These are phyloP conservation scores for Cerastis rubricosa DNA, from an alignment of 2,888 invertebrate genomes.

Conservation along the genomic window DNA sequence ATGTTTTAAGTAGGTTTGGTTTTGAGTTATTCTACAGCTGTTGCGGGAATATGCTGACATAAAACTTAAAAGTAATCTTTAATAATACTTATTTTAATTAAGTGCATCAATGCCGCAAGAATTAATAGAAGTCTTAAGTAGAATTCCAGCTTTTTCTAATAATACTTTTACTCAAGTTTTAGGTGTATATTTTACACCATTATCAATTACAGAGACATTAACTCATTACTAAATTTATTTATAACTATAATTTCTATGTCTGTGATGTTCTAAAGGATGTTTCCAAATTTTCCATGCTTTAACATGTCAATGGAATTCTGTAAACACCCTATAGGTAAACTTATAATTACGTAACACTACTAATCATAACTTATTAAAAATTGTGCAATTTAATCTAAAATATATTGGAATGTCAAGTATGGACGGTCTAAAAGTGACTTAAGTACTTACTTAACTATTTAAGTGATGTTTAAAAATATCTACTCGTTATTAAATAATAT, in stretches of 20 bases:
- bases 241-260: constrained; percentile 18
- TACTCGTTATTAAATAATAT: neutral
- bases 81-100: constrained; percentile 61
- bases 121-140: constrained; percentile 48
- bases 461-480: neutral
- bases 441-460: neutral
- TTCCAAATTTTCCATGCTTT: constrained; percentile 5
- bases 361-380: neutral
- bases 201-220: constrained; percentile 10
- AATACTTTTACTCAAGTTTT: neutral
- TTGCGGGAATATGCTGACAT: constrained; percentile 36
- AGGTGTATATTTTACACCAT: neutral
- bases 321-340: constrained; percentile 4
- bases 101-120: constrained; percentile 72
- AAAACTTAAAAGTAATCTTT: constrained; percentile 9
- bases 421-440: constrained; percentile 71
- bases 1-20: neutral
- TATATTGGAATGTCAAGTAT: constrained; percentile 84
- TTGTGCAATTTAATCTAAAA: constrained; percentile 27
- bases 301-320: neutral
- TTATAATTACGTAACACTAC: neutral
- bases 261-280: constrained; percentile 15
- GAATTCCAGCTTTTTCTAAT: constrained; percentile 27
- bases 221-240: neutral
- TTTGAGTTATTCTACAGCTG: neutral